Evolutionary conservation across 2,888 invertebrate species (phyloP).

Genomic region (Boloria selene): DNA sequence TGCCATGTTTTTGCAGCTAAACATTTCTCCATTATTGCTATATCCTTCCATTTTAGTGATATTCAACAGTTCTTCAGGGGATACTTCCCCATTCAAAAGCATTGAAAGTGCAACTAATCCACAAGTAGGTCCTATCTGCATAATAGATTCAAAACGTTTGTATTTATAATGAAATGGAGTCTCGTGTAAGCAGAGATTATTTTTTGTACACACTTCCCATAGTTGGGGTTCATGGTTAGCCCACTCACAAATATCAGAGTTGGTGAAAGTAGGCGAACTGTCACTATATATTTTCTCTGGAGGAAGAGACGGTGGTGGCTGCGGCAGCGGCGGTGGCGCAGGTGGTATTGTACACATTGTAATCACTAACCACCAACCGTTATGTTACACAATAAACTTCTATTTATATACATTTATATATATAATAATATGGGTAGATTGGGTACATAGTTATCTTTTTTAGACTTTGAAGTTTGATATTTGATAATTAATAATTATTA

Average conservation of each 20-base stretch:
- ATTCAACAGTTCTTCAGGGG: conserved; percentile 82
- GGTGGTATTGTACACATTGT: conserved; percentile 69
- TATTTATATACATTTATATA: conserved; percentile 24
- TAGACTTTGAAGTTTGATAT: conserved; percentile 9
- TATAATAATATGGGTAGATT: no score
- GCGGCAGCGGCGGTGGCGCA: conserved; percentile 53
- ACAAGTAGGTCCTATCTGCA: conserved; percentile 88
- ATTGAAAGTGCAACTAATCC: conserved; percentile 94
- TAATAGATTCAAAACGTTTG: conserved; percentile 61
- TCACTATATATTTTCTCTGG: conserved; percentile 28
- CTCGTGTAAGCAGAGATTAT: conserved; percentile 73
- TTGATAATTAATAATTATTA: neutral
- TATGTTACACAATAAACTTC: conserved; percentile 17
- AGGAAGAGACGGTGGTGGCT: conserved; percentile 45
- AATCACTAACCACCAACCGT: conserved; percentile 17
- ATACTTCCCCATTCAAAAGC: conserved; percentile 83
- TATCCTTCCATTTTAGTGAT: conserved; percentile 85
- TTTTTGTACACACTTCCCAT: conserved; percentile 81
- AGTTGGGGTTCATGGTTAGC: conserved; percentile 80
- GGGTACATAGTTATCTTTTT: neutral
- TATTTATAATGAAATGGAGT: conserved; percentile 77
- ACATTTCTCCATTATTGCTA: conserved; percentile 94
- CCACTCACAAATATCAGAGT: conserved; percentile 79
- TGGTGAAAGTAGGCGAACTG: conserved; percentile 37
- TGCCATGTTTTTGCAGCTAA: conserved; percentile 88